A percentile compares a stretch with the other conserved stretches of the same genome.
Evolutionary conservation across 2,797 vertebrate genomes (phyloP).

Genomic region (Enteromius treurensis): DNA sequence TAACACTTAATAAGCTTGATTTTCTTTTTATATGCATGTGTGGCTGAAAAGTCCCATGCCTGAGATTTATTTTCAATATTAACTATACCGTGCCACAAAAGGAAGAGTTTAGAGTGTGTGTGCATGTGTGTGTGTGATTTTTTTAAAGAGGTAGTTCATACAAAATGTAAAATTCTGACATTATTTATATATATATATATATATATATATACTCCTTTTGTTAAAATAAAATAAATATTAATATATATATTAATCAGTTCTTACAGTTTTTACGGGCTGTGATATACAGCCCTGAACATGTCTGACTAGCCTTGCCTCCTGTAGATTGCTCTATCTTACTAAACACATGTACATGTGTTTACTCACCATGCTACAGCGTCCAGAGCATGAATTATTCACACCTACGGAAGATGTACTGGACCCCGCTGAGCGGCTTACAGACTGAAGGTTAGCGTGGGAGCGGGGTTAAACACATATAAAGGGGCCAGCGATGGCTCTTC

Average conservation of each 20-base stretch:
- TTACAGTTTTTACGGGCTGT: background rate
- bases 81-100: background rate
- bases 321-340: conserved; percentile 33
- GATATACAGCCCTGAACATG: background rate
- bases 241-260: background rate
- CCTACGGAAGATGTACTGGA: conserved; percentile 43
- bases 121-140: background rate
- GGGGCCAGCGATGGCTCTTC: background rate
- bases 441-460: conserved; percentile 26
- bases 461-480: conserved; percentile 37
- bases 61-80: conserved; percentile 7
- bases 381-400: conserved; percentile 61
- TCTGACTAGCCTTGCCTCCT: background rate
- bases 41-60: conserved; percentile 24
- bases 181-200: background rate
- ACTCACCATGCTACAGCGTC: conserved; percentile 41
- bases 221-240: background rate
- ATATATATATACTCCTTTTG: background rate
- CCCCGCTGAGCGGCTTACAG: conserved; percentile 43
- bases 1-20: conserved; percentile 39
- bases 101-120: background rate
- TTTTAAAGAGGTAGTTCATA: background rate
- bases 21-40: conserved; percentile 38
- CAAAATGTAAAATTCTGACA: background rate
- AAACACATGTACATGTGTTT: conserved; percentile 60